Conservation (phyloP, 2,888 invertebrate genomes). For the Galeruca laticollis region DNA sequence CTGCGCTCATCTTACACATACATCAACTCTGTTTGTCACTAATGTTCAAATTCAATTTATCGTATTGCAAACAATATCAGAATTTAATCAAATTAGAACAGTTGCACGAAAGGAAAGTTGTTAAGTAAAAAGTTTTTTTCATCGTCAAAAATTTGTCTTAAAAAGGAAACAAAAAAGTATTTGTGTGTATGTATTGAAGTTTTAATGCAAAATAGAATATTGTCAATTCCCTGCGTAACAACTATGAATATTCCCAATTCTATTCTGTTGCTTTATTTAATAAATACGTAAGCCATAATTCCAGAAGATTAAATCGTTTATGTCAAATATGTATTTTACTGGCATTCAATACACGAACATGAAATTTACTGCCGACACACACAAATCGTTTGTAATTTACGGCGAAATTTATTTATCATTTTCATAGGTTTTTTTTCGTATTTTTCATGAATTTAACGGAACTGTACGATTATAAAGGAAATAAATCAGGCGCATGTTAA, state of each 20-base stretch:
- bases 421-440: conserved; percentile 35
- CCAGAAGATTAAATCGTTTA: conserved; percentile 55
- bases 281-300: conserved; percentile 44
- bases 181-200: no score
- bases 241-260: conserved; percentile 2
- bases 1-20: no score
- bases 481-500: conserved; percentile 9
- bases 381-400: conserved; percentile 49
- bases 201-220: no score
- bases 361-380: conserved; percentile 53
- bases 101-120: no score
- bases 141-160: no score
- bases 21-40: no score
- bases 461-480: conserved; percentile 24
- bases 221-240: no score
- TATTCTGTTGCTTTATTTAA: conserved; percentile 31
- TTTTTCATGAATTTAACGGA: conserved; percentile 32
- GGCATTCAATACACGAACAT: conserved; percentile 52
- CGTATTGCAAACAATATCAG: no score
- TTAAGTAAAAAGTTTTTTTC: no score
- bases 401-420: conserved; percentile 42
- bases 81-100: no score
- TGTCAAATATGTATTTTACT: conserved; percentile 57
- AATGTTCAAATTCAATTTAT: no score
- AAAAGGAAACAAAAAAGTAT: neutral